Conservation (phyloP, 2,888 invertebrate species). For the Anoncus sp. region DNA sequence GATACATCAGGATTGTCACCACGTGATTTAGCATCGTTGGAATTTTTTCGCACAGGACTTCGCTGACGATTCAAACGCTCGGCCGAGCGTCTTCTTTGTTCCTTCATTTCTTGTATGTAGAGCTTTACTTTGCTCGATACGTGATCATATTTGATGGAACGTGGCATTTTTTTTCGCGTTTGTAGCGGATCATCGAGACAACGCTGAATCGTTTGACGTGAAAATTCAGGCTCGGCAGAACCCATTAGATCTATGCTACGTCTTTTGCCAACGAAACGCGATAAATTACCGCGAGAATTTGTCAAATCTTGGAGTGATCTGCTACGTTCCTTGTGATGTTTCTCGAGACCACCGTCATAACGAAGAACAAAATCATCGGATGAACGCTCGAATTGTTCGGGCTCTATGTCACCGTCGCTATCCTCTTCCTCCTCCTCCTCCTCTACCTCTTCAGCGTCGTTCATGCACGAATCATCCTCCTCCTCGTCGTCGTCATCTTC, state of each 20-base stretch:
- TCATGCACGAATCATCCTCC: conserved; percentile 62
- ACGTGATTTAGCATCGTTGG: not conserved
- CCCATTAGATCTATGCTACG: conserved; percentile 63
- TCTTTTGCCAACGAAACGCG: conserved; percentile 59
- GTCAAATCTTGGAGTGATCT: conserved; percentile 79
- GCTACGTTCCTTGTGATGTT: conserved; percentile 75
- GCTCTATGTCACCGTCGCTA: conserved; percentile 72
- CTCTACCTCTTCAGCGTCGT: conserved; percentile 60
- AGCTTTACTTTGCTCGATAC: conserved; percentile 78
- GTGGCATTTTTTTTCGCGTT: conserved; percentile 56
- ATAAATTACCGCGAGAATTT: conserved; percentile 54
- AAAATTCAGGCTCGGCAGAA: not conserved
- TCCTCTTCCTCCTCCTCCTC: conserved; percentile 70
- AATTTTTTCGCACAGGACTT: conserved; percentile 10
- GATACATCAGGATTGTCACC: conserved; percentile 1
- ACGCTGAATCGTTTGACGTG: conserved; percentile 22
- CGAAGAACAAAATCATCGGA: conserved; percentile 74
- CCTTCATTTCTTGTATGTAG: conserved; percentile 74
- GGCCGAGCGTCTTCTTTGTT: conserved; percentile 64
- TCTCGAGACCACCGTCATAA: conserved; percentile 61
- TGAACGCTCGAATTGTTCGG: conserved; percentile 74
- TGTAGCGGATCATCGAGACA: conserved; percentile 54
- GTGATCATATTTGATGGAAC: conserved; percentile 71
- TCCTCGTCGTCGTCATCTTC: conserved; percentile 70
- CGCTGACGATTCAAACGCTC: conserved; percentile 50